phyloP scores from a whole-genome alignment of 2,113 vertebrate species.

The Nothoprocta perdicaria region DNA sequence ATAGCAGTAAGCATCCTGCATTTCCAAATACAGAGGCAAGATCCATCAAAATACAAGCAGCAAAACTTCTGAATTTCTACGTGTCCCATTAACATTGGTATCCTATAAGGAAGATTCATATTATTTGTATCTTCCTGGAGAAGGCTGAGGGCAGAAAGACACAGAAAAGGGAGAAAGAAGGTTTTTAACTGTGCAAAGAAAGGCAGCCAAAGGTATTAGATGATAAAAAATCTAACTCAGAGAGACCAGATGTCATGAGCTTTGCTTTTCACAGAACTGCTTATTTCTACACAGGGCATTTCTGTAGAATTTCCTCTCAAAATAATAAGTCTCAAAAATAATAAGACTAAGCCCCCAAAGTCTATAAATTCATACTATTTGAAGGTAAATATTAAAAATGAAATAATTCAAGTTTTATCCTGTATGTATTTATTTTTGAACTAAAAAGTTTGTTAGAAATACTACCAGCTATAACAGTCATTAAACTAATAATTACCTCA shows the following conservation, averaged over 20 bases:
- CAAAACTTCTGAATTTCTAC: neutral
- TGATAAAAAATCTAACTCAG: fast-evolving
- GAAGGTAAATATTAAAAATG: neutral
- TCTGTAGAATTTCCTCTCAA: neutral
- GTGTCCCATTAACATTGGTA: neutral
- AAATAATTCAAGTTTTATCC: neutral
- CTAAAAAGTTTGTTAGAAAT: neutral
- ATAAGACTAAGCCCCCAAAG: fast-evolving
- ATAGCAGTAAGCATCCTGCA: neutral
- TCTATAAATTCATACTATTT: neutral
- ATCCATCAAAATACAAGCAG: fast-evolving
- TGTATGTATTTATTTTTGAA: neutral
- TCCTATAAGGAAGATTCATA: neutral
- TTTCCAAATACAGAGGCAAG: neutral
- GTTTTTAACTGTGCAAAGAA: neutral
- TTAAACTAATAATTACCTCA: neutral
- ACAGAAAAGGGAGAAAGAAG: neutral
- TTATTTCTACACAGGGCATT: neutral
- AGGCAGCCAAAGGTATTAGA: neutral
- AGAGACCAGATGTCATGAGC: neutral
- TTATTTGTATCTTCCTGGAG: neutral
- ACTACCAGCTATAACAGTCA: neutral
- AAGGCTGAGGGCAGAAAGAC: neutral
- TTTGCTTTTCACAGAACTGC: neutral
- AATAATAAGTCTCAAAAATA: neutral